A percentile compares a stretch with the other conserved stretches of the same genome.
These are phyloP conservation scores for Copidosoma aretas DNA, from an alignment of 2,888 invertebrate genomes.

Conservation along the genomic window DNA sequence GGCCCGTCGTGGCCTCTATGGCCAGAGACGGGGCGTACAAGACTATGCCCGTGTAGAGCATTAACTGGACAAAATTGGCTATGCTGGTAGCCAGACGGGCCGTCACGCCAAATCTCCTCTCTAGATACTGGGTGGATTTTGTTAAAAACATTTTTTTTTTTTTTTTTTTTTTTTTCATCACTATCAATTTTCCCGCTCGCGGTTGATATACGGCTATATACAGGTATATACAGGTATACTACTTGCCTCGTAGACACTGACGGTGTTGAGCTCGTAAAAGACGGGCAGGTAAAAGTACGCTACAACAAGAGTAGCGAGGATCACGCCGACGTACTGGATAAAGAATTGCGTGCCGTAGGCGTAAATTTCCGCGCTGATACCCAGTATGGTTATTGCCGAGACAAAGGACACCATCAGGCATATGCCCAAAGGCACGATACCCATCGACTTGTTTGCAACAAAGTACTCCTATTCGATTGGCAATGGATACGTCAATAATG, in stretches of 20 bases:
- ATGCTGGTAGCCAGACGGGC: constrained; percentile 66
- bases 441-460: constrained; percentile 81
- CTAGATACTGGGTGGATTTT: constrained; percentile 69
- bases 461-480: constrained; percentile 82
- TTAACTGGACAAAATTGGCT: constrained; percentile 68
- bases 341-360: constrained; percentile 82
- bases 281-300: constrained; percentile 83
- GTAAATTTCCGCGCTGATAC: constrained; percentile 88
- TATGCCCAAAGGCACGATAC: constrained; percentile 81
- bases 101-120: constrained; percentile 66
- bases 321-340: constrained; percentile 78
- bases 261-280: constrained; percentile 81
- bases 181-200: too few relatives aligned
- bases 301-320: constrained; percentile 78
- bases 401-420: constrained; percentile 94
- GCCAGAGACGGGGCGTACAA: constrained; percentile 72
- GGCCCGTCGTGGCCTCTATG: constrained; percentile 65
- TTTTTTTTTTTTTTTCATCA: too few relatives aligned
- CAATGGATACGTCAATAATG: not conserved
- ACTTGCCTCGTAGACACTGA: constrained; percentile 85
- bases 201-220: too few relatives aligned
- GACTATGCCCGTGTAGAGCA: constrained; percentile 67
- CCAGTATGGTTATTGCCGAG: constrained; percentile 89
- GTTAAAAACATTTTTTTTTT: too few relatives aligned
- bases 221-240: not conserved